These are phyloP conservation scores for Phoxinus dragarum DNA, from an alignment of 2,797 vertebrate species.

Conservation along the genomic window DNA sequence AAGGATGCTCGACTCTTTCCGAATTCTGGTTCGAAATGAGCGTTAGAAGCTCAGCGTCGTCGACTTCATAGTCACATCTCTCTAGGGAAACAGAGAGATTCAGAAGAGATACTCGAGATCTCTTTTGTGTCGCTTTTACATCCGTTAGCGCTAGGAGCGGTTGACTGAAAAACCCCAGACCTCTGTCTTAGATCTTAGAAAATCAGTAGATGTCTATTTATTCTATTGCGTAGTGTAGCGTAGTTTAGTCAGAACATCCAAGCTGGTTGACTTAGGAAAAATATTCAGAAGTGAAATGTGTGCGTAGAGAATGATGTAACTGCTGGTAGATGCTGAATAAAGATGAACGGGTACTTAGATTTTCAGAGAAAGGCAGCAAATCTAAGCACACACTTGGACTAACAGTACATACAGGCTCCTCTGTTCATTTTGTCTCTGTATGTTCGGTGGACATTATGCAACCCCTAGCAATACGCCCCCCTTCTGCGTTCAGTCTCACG, in stretches of 20 bases:
- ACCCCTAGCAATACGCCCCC: slow-evolving; percentile 55
- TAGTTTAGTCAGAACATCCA: slow-evolving; percentile 58
- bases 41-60: slow-evolving; percentile 44
- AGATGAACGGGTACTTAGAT: slow-evolving; percentile 29
- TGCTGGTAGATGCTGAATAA: slow-evolving; percentile 29
- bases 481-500: slow-evolving; percentile 27
- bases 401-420: slow-evolving; percentile 19
- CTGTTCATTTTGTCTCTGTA: slow-evolving; percentile 18
- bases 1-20: neutral
- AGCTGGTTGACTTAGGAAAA: slow-evolving; percentile 46
- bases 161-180: slow-evolving; percentile 29
- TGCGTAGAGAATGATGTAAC: slow-evolving; percentile 47
- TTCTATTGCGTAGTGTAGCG: slow-evolving; percentile 54
- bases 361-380: slow-evolving; percentile 44
- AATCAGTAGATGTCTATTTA: slow-evolving; percentile 58
- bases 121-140: slow-evolving; percentile 27
- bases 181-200: slow-evolving; percentile 49
- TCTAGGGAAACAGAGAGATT: slow-evolving; percentile 50
- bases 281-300: slow-evolving; percentile 36
- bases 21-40: neutral
- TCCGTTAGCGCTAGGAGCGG: slow-evolving; percentile 19
- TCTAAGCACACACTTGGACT: slow-evolving; percentile 56
- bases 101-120: slow-evolving; percentile 30
- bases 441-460: slow-evolving; percentile 56
- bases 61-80: slow-evolving; percentile 57